Evolutionary conservation across 2,888 invertebrate genomes (phyloP).

Genomic region (Hymenopus coronatus): DNA sequence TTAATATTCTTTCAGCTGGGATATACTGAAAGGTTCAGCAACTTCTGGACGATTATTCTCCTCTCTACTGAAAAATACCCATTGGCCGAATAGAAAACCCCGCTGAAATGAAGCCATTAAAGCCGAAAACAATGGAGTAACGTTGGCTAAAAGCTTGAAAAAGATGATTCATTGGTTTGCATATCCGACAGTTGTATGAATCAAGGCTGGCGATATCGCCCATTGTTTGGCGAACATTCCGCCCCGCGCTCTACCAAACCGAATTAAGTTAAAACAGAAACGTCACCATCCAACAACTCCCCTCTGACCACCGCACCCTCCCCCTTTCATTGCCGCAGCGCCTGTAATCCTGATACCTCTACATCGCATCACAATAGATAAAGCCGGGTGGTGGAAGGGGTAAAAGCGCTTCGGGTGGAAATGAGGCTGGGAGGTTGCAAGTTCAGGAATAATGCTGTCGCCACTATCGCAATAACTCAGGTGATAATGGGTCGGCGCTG

Average conservation of each 20-base stretch:
- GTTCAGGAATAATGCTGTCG: constrained; percentile 23
- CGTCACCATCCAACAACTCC: neutral
- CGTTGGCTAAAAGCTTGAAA: neutral
- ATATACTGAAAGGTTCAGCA: too few relatives aligned
- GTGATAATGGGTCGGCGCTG: constrained; percentile 26
- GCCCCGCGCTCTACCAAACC: neutral
- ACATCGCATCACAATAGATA: constrained; percentile 16
- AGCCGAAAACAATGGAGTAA: neutral
- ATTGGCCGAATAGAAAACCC: too few relatives aligned
- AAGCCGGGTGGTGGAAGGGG: neutral
- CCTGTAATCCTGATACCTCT: constrained; percentile 11
- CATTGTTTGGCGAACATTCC: neutral
- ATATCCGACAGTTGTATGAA: neutral
- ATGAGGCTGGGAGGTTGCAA: neutral
- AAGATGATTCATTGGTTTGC: neutral
- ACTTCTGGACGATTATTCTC: too few relatives aligned
- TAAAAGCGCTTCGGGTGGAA: constrained; percentile 3
- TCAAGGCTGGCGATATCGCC: neutral
- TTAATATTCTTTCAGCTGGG: too few relatives aligned
- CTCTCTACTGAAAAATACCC: too few relatives aligned
- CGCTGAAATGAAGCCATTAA: neutral
- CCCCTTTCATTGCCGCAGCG: neutral
- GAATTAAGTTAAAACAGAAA: neutral
- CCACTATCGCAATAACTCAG: constrained; percentile 27
- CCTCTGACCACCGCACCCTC: neutral